These are phyloP conservation scores for Thinocorus orbignyianus DNA, from an alignment of 2,113 vertebrate species.

Conservation along the genomic window DNA sequence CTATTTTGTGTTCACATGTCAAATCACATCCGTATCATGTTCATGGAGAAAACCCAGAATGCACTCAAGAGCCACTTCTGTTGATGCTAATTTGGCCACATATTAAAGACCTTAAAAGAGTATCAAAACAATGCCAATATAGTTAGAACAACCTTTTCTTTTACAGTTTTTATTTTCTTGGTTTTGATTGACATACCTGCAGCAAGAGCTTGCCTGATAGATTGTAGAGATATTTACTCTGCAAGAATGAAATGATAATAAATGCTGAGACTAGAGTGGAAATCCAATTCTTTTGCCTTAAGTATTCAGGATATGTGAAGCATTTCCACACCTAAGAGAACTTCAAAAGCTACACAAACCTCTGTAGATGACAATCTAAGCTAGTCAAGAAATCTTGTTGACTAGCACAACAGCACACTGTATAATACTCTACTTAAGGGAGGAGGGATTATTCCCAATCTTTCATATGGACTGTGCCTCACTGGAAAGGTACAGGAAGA, in stretches of 20 bases:
- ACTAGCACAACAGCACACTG: not conserved
- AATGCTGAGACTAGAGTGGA: not conserved
- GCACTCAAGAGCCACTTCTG: not conserved
- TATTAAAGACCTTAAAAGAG: not conserved
- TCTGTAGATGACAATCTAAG: not conserved
- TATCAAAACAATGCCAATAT: not conserved
- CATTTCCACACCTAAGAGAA: constrained; percentile 38
- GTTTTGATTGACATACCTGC: not conserved
- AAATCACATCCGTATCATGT: not conserved
- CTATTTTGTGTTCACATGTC: not conserved
- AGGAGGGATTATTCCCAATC: not conserved
- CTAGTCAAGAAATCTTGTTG: not conserved
- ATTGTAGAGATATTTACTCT: not conserved
- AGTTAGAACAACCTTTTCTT: not conserved
- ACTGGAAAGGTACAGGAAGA: not conserved
- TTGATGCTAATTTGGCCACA: not conserved
- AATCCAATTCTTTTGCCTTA: not conserved
- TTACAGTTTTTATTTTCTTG: not conserved
- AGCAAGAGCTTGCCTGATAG: not conserved
- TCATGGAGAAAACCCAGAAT: not conserved
- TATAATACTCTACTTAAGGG: not conserved
- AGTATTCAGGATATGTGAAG: not conserved
- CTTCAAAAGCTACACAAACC: not conserved
- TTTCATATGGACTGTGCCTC: not conserved
- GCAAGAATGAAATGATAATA: not conserved